These are phyloP conservation scores for Eumacrocentrus americanus DNA, from an alignment of 2,888 invertebrate genomes.

Conservation along the genomic window DNA sequence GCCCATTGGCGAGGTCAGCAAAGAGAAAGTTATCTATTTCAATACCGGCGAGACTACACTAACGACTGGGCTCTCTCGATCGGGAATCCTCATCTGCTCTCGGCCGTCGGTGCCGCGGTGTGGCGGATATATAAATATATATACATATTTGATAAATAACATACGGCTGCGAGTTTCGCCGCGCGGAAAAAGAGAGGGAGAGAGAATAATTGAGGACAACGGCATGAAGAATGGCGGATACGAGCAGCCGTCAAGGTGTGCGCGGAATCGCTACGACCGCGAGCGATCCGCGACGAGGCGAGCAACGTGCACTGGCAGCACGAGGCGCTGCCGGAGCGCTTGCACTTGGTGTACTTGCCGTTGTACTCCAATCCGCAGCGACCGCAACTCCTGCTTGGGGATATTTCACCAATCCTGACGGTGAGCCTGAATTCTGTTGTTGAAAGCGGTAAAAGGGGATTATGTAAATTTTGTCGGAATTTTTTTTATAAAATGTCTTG, in stretches of 20 bases:
- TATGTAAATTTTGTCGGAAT: too few relatives aligned
- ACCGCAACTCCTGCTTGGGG: conserved; percentile 88
- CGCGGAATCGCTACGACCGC: conserved; percentile 55
- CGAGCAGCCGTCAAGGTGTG: conserved; percentile 55
- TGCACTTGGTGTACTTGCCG: conserved; percentile 60
- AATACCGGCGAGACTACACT: conserved; percentile 9
- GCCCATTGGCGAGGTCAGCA: conserved; percentile 5
- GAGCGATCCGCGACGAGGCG: conserved; percentile 52
- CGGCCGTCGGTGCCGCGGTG: too few relatives aligned
- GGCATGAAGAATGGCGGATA: conserved; percentile 62
- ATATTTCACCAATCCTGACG: conserved; percentile 76
- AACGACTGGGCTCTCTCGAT: too few relatives aligned
- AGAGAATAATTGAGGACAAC: conserved; percentile 38
- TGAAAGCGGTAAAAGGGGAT: neutral
- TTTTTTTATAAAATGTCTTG: too few relatives aligned
- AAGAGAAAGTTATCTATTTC: neutral
- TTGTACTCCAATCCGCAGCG: conserved; percentile 81
- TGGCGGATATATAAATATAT: too few relatives aligned
- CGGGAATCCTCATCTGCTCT: too few relatives aligned
- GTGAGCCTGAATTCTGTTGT: conserved; percentile 51
- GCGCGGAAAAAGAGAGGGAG: conserved; percentile 2
- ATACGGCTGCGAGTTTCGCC: too few relatives aligned
- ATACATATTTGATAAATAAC: too few relatives aligned
- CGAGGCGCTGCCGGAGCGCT: conserved; percentile 56
- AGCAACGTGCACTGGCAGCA: conserved; percentile 59